These are phyloP conservation scores for Oxyruncus cristatus DNA, from an alignment of 2,113 vertebrate species.

Conservation along the genomic window DNA sequence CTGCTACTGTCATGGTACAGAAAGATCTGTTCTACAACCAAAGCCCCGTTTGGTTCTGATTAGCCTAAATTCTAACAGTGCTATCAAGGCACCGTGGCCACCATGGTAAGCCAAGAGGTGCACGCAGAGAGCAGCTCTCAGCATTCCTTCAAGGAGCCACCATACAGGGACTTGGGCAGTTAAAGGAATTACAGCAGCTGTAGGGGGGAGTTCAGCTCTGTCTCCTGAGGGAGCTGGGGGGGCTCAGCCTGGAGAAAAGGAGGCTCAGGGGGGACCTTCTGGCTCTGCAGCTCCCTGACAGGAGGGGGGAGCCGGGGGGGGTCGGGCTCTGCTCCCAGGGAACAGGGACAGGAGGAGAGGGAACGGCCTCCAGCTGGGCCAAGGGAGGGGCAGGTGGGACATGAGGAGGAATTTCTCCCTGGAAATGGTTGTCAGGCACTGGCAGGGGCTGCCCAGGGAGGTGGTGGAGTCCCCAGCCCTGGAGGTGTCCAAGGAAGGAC, in stretches of 20 bases:
- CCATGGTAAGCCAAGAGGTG: not conserved
- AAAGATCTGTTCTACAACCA: not conserved
- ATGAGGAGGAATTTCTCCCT: not conserved
- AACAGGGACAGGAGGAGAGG: fast-evolving
- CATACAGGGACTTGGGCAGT: not conserved
- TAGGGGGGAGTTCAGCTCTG: not conserved
- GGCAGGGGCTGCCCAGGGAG: not conserved
- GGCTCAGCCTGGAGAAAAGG: not conserved
- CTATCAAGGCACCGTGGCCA: not conserved
- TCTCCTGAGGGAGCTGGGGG: not conserved
- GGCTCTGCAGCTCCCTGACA: not conserved
- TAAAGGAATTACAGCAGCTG: not conserved
- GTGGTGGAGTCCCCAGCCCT: not conserved
- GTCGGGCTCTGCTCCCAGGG: not conserved
- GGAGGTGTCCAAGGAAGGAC: not conserved
- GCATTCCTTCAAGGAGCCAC: not conserved
- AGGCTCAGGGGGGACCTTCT: not conserved
- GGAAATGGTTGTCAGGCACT: not conserved
- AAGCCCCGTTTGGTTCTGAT: not conserved
- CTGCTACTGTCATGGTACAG: not conserved
- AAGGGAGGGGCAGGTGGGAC: not conserved
- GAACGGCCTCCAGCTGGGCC: fast-evolving
- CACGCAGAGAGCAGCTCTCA: not conserved
- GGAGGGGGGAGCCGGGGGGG: not conserved
- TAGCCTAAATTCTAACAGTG: not conserved